Base-by-base conservation (phyloP, 1,140 invertebrate genomes). In the Psix sp. region DNA sequence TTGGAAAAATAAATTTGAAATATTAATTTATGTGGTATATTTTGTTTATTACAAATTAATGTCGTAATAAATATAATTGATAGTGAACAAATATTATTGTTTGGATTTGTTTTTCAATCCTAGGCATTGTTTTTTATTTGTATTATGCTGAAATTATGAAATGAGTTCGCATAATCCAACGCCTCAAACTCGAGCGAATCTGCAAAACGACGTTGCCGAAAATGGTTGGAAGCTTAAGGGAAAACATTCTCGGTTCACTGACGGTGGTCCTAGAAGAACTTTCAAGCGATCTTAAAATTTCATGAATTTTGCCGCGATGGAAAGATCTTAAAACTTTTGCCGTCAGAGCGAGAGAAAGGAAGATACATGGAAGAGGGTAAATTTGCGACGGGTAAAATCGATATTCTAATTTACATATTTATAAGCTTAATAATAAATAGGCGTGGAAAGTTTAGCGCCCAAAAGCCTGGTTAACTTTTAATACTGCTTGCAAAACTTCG, bases 361-460 rank as follows among this genome's bases (percentile, higher is more conserved):
- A 33, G 18, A 10, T 7, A 15, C 2, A 11, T 16, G 36, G 31
- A 43, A 35, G 5, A 15, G 14, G 6, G 36, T 29, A 26, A 31
- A 26, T 56, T 56, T 42, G 40, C 49, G 51, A 57, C 21, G 66
- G 48, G 13, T 20, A 39, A 66, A 75, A 82, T 82, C 80, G 77
- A 82, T 82, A 74, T 45, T 43, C 62, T 51, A 39, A 71, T 76
- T 72, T 80, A 67, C 80, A 79, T 79, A 82, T 82, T 82, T 78
- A 81, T 77, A 71, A 80, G 71, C 57, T 76, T 76, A 80, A 80
- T 80, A 77, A 79, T 79, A 78, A 80, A 80, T 80, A 71, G 46
- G 45, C 20, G 59, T 51, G 54, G 20, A 71, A 74, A 77, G 67
- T 74, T 63, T 42, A 43, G 52, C 49, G 16, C 42, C 60, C 24